Percentiles rank a stretch among this genome's conserved stretches.
Conservation (phyloP, 1,140 invertebrate genomes). For the Anastatus disparis region DNA sequence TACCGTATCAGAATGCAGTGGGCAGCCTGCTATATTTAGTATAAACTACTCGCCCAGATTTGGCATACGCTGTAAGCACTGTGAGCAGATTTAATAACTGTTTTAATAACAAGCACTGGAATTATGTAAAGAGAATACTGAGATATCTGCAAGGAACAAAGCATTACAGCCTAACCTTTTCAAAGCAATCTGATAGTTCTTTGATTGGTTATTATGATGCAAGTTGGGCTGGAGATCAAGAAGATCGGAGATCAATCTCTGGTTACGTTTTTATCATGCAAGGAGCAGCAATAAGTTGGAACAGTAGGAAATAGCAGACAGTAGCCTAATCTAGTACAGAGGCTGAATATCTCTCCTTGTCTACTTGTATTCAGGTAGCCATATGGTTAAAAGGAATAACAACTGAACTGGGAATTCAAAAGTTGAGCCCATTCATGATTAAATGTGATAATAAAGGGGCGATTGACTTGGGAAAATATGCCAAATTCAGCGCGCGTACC, state of each 20-base stretch:
- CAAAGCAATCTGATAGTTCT: constrained; percentile 15
- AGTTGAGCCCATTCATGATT: too few relatives aligned
- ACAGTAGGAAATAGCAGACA: constrained; percentile 51
- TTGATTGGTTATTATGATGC: constrained; percentile 45
- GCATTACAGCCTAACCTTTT: constrained; percentile 27
- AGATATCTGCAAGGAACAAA: too few relatives aligned
- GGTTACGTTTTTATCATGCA: too few relatives aligned
- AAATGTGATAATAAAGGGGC: too few relatives aligned
- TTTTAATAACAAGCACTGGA: constrained; percentile 44
- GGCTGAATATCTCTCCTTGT: too few relatives aligned
- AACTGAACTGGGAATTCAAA: background rate
- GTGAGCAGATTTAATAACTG: constrained; percentile 43
- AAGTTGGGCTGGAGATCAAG: constrained; percentile 47
- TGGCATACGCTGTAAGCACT: too few relatives aligned
- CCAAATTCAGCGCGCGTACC: too few relatives aligned
- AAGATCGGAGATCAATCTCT: constrained; percentile 44
- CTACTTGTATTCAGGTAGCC: constrained; percentile 39
- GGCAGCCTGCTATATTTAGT: too few relatives aligned
- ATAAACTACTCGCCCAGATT: too few relatives aligned
- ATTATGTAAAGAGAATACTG: constrained; percentile 44
- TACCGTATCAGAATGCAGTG: too few relatives aligned
- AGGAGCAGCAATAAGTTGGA: too few relatives aligned
- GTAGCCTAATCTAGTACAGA: constrained; percentile 55
- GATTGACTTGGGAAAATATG: too few relatives aligned
- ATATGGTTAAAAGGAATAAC: background rate